Conservation (phyloP, 2,113 vertebrate genomes). For the Uropsilus gracilis region DNA sequence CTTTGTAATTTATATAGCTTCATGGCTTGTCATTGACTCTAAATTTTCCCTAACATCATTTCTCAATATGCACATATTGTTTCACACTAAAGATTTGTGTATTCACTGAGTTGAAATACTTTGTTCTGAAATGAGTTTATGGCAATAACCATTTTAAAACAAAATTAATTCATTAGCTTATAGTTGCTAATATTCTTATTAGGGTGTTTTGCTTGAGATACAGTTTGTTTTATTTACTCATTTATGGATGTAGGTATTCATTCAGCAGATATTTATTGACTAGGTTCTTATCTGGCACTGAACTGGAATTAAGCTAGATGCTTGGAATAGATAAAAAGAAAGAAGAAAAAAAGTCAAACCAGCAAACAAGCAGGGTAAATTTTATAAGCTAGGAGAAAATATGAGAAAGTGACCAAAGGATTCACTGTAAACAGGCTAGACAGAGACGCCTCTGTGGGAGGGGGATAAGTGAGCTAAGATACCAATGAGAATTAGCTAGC, state of each 20-base stretch:
- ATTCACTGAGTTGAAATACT: conserved; percentile 24
- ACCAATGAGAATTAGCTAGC: background rate
- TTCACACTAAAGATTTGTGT: background rate
- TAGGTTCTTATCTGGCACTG: background rate
- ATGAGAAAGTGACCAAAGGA: background rate
- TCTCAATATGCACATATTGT: background rate
- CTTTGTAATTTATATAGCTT: background rate
- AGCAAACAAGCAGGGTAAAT: background rate
- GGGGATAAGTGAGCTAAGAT: background rate
- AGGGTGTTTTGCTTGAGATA: background rate
- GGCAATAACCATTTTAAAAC: background rate
- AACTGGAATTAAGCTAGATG: background rate
- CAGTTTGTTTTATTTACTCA: background rate
- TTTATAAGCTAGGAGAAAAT: background rate
- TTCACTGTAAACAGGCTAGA: background rate
- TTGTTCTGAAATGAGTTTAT: background rate
- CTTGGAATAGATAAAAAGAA: background rate
- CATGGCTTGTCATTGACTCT: background rate
- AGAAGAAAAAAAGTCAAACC: background rate
- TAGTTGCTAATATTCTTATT: conserved; percentile 1
- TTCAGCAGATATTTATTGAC: conserved; percentile 5
- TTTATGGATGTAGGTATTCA: background rate
- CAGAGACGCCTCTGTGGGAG: background rate
- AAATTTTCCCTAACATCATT: conserved; percentile 3
- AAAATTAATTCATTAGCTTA: conserved; percentile 12